A percentile compares a stretch with the other conserved stretches of the same genome.
Evolutionary conservation across 2,797 vertebrate species (phyloP).

Genomic region (Threskiornis aethiopicus): DNA sequence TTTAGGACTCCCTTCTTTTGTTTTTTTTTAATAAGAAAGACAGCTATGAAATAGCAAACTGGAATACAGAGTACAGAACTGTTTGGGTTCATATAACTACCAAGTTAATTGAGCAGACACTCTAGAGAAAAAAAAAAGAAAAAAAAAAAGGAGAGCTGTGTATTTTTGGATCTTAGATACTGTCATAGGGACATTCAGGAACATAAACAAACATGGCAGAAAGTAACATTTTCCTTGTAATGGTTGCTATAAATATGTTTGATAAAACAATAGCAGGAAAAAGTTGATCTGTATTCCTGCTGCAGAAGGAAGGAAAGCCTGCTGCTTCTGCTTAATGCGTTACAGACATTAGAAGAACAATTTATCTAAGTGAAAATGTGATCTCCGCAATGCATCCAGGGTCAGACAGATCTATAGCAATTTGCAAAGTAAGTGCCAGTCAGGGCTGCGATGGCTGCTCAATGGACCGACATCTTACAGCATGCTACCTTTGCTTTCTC

Average conservation of each 20-base stretch:
- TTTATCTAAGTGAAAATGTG: conserved; percentile 21
- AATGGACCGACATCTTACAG: neutral
- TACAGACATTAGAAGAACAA: neutral
- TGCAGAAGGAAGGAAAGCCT: conserved; percentile 53
- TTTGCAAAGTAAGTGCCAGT: neutral
- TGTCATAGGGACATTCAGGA: neutral
- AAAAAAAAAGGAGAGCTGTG: neutral
- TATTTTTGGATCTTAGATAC: neutral
- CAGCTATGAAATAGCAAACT: neutral
- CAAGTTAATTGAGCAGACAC: neutral
- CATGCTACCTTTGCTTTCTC: neutral
- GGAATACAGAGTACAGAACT: neutral
- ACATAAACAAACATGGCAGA: conserved; percentile 11
- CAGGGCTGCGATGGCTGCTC: neutral
- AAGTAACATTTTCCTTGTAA: conserved; percentile 25
- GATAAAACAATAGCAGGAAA: conserved; percentile 72
- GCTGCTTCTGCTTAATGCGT: neutral
- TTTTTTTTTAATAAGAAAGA: neutral
- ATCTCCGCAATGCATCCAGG: neutral
- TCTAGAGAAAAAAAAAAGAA: neutral
- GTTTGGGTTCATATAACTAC: neutral
- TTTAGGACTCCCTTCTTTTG: neutral
- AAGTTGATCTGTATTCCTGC: conserved; percentile 12
- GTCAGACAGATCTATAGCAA: neutral
- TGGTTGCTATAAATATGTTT: conserved; percentile 27